Conservation (phyloP, 92 coral and sea anemone genomes). For the Diadumene lineata region DNA sequence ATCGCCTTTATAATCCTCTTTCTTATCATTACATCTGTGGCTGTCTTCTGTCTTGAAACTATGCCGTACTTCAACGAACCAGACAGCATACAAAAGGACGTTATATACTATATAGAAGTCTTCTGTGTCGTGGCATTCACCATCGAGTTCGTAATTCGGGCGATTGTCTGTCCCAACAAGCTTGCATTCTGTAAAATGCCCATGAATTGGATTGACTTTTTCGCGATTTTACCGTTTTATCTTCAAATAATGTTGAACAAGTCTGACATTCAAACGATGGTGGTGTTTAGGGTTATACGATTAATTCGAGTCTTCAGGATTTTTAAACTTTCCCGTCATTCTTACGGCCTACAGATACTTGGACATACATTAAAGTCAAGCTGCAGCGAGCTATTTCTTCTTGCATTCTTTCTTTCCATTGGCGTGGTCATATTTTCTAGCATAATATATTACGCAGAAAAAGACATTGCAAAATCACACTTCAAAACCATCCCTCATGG, state of each 20-base stretch:
- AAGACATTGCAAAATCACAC: conserved; percentile 48
- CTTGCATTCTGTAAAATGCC: conserved; percentile 76
- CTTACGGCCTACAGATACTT: conserved; percentile 95
- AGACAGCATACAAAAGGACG: conserved; percentile 50
- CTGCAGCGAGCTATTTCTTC: conserved; percentile 88
- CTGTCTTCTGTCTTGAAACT: conserved; percentile 85
- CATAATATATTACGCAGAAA: conserved; percentile 92
- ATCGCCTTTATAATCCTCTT: conserved; percentile 82
- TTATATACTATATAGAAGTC: conserved; percentile 61
- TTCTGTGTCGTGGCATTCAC: conserved; percentile 93
- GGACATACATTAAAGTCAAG: conserved; percentile 97
- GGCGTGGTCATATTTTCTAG: conserved; percentile 97
- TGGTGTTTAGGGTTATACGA: conserved; percentile 82
- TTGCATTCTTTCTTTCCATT: conserved; percentile 87
- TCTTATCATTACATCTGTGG: conserved; percentile 85
- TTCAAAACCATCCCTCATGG: conserved; percentile 93
- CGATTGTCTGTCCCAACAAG: conserved; percentile 81
- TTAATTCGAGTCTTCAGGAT: conserved; percentile 94
- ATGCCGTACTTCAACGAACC: conserved; percentile 69
- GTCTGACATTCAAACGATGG: conserved; percentile 84
- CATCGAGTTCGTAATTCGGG: conserved; percentile 68
- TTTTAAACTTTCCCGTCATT: conserved; percentile 93
- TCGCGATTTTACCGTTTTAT: conserved; percentile 94
- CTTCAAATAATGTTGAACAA: conserved; percentile 60
- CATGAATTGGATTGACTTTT: conserved; percentile 98